Evolutionary conservation across 2,888 invertebrate species (phyloP), one percentile per base, ranked within the genome.

Genomic region (Listrodromus nycthemerus): DNA sequence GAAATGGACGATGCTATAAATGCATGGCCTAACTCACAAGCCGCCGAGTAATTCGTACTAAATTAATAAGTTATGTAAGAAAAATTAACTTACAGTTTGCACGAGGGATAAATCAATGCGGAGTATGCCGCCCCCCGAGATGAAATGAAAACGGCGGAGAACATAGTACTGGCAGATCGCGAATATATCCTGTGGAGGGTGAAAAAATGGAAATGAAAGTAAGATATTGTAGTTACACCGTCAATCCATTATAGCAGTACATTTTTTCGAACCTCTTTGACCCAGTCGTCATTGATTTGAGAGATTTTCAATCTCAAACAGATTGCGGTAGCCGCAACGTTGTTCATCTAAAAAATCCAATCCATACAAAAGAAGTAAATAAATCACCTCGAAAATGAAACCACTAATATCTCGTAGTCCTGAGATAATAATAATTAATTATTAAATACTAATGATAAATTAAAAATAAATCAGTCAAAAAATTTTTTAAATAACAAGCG

Each of bases 141-240:
- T 73, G 45, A 73, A 58, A 16, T 58, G 1, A 37, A 73, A 73
- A 7, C 71, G 58, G 3, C 71, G 71, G 13, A 61, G 21, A n/a
- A 48, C 19, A 10, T 48, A 65, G 33, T 48, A 74, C 30, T 74
- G 74, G 21, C 74, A 63, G 21, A 74, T 73, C 27, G 41, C 16
- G 24, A 73, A 41, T 16, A 24, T 58, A 16, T 73, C 71, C 71
- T 73, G 33, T 6, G 19, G 45, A 16, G 19, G 21, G 21, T 24
- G 10, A 21, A 24, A 55, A 24, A 55, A 24, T 24, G 0, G 13
- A 55, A 7, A 24, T 10, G 2, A 48, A 67, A 27, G 45, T n/a
- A 24, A 16, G 16, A 48, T 7, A 30, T 67, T 13, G 16, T 16
- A 67, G 13, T 2, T 16, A 2, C 7, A 16, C 45, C 1, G 45